Conservation (phyloP, 2,113 vertebrate genomes). For the Embiotoca jacksoni region DNA sequence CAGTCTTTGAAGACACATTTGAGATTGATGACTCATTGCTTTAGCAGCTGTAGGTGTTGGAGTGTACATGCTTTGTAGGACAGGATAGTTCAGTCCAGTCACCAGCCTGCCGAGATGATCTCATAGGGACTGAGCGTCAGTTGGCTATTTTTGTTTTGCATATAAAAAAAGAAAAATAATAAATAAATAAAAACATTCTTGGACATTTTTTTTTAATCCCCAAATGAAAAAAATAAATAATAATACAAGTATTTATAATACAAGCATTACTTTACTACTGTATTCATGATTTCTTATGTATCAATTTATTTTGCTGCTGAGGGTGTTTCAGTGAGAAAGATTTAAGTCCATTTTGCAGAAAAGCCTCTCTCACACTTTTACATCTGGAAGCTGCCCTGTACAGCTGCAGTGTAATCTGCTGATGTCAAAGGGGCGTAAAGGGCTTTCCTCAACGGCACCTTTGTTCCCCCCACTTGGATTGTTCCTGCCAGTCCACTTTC, state of each 20-base stretch:
- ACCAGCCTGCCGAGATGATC: constrained; percentile 8
- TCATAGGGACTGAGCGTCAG: background rate
- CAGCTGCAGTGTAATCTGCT: background rate
- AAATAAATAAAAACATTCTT: background rate
- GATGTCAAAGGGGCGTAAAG: background rate
- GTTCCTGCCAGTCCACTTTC: background rate
- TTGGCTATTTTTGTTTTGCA: background rate
- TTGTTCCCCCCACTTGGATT: background rate
- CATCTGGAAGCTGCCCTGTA: background rate
- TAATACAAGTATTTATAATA: background rate
- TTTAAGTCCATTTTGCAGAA: too few species aligned
- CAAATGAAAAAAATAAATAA: too few species aligned
- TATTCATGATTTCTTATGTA: background rate
- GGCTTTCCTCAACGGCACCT: background rate
- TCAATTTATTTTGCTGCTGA: background rate
- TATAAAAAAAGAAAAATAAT: background rate
- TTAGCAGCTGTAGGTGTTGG: constrained; percentile 17
- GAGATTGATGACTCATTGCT: constrained; percentile 38
- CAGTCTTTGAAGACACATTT: constrained; percentile 23
- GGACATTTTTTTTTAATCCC: too few species aligned
- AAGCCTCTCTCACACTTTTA: background rate
- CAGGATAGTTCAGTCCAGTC: constrained; percentile 6
- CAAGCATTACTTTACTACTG: background rate
- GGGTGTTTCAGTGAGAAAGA: background rate
- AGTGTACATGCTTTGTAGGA: constrained; percentile 9